Conservation (phyloP, 2,113 vertebrate species). For the Catharus bicknelli region DNA sequence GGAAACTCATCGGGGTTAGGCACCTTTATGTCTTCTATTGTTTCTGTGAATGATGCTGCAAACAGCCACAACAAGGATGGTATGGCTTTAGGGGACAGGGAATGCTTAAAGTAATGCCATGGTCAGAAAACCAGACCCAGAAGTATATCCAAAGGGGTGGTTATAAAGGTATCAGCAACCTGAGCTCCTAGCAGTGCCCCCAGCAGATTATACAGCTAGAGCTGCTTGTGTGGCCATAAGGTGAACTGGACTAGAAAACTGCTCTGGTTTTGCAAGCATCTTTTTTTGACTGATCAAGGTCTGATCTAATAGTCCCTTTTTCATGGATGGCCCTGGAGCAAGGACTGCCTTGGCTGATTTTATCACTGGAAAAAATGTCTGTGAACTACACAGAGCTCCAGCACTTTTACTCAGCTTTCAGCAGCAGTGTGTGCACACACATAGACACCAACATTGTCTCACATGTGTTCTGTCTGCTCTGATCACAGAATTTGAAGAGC, state of each 20-base stretch:
- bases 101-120: background rate
- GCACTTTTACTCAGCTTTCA: background rate
- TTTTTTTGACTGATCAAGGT: background rate
- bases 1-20: background rate
- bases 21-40: background rate
- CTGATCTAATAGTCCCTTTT: background rate
- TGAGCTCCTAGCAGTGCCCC: background rate
- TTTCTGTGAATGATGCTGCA: background rate
- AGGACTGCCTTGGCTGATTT: background rate
- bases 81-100: background rate
- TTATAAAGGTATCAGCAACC: background rate
- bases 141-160: background rate
- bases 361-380: background rate
- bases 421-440: background rate
- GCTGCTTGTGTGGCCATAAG: background rate
- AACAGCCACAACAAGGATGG: background rate
- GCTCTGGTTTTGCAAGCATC: background rate
- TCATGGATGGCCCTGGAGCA: background rate
- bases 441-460: background rate
- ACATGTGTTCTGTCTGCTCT: background rate
- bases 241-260: background rate
- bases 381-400: background rate
- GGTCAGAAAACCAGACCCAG: background rate
- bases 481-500: constrained; percentile 68
- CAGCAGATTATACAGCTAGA: background rate